Base-by-base conservation (phyloP, 2,113 vertebrate species). In the Macrotis lagotis region DNA sequence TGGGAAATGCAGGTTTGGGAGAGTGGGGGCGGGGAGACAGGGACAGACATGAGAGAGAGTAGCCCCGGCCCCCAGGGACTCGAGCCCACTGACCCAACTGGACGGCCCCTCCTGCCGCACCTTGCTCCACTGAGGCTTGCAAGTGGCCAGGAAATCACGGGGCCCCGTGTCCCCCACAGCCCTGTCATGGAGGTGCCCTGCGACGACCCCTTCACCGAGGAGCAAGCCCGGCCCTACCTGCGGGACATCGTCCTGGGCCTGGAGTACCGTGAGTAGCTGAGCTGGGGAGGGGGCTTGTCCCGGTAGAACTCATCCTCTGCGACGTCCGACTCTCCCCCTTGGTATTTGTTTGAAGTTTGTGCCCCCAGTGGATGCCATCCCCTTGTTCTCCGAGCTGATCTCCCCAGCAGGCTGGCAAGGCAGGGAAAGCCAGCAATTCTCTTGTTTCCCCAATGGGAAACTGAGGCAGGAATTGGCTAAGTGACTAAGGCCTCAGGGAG, bases 101-200 rank as follows among this genome's bases (percentile, higher is more conserved):
- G 53, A 59, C 16, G 11, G 93, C 93, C 53, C 48, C 12, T 12
- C 19, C 50, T 50, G 25, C 26, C 48, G n/a, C n/a, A n/a, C n/a
- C n/a, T n/a, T n/a, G n/a, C n/a, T n/a, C n/a, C n/a, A n/a, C 0
- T 28, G 7, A 55, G 3, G 50, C 88, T 50, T 19, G 89, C 6
- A 3, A 51, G 12, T 51, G 51, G 51, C 51, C 51, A n/a, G n/a
- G n/a, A n/a, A n/a, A n/a, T n/a, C n/a, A n/a, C n/a, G n/a, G n/a
- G n/a, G n/a, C n/a, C n/a, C n/a, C n/a, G 24, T 25, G 51, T 52
- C 53, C 37, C 92, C 83, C 51, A 37, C 91, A 99, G 99, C 90
- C 99, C 99, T 0, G 99, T 99, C 96, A 99, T 99, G 99, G 99
- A 99, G 94, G 99, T 99, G 8, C 99, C 99, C 1, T 98, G 99